These are phyloP conservation scores for Philereme transversata DNA, from an alignment of 2,888 invertebrate genomes.

Conservation along the genomic window DNA sequence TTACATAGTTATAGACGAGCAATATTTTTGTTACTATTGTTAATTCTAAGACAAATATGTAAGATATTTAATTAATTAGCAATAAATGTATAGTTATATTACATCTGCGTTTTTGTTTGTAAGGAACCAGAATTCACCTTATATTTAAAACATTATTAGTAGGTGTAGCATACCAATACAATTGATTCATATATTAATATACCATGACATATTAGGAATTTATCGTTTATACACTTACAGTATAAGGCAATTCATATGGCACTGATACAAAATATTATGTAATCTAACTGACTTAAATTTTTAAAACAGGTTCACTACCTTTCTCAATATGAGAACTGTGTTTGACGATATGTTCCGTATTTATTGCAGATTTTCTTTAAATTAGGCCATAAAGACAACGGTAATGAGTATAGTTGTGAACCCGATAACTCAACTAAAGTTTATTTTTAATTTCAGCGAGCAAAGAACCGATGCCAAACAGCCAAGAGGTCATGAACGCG, in stretches of 20 bases:
- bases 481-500: slow-evolving; percentile 55
- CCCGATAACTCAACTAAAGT: neutral
- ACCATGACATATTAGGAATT: neutral
- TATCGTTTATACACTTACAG: neutral
- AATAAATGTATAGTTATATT: slow-evolving; percentile 71
- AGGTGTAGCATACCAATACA: no score
- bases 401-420: neutral
- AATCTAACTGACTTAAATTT: no score
- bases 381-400: no score
- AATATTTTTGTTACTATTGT: slow-evolving; percentile 81
- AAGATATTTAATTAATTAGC: slow-evolving; percentile 69
- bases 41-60: slow-evolving; percentile 63
- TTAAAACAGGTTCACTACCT: neutral
- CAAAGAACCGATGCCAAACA: slow-evolving; percentile 59
- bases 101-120: slow-evolving; percentile 55
- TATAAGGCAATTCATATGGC: slow-evolving; percentile 6
- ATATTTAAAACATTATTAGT: neutral
- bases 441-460: slow-evolving; percentile 54
- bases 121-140: slow-evolving; percentile 16
- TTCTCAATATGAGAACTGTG: neutral
- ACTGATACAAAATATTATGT: neutral
- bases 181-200: no score
- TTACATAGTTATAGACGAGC: slow-evolving; percentile 58
- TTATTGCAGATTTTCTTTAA: slow-evolving; percentile 4
- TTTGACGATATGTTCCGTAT: slow-evolving; percentile 1